Conservation (phyloP, 2,797 vertebrate species). For the Danio jaintianensis region DNA sequence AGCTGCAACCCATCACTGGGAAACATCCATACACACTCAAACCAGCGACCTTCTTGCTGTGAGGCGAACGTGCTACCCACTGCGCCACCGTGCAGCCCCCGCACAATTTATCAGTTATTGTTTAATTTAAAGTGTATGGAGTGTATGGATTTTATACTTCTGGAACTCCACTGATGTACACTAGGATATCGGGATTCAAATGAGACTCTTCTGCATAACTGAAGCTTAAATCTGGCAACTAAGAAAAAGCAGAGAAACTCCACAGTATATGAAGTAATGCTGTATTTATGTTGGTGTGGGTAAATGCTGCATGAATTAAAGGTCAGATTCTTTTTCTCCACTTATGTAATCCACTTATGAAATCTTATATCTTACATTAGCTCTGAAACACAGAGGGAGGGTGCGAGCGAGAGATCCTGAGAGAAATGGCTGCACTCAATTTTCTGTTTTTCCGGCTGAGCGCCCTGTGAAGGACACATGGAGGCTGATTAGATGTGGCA, state of each 20-base stretch:
- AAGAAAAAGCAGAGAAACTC: background rate
- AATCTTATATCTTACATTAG: conserved; percentile 15
- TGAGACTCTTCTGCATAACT: background rate
- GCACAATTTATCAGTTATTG: no score
- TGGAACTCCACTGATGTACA: background rate
- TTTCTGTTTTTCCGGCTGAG: conserved; percentile 38
- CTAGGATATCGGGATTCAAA: background rate
- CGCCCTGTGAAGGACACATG: conserved; percentile 33
- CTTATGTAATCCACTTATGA: conserved; percentile 25
- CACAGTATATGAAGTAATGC: background rate
- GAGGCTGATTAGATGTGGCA: conserved; percentile 51
- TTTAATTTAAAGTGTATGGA: no score
- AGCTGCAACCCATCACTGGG: no score
- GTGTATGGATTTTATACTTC: no score
- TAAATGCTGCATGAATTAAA: conserved; percentile 16
- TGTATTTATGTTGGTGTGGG: background rate
- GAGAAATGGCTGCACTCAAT: conserved; percentile 32
- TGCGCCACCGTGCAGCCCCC: no score
- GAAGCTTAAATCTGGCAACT: background rate
- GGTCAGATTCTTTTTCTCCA: conserved; percentile 8
- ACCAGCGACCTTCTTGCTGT: no score
- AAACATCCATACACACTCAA: no score
- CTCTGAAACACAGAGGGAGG: background rate
- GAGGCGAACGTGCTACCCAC: no score
- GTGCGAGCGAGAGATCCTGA: conserved; percentile 8